These are phyloP conservation scores for Parapristionchus giblindavisi DNA, from an alignment of 2,888 invertebrate genomes.

Conservation along the genomic window DNA sequence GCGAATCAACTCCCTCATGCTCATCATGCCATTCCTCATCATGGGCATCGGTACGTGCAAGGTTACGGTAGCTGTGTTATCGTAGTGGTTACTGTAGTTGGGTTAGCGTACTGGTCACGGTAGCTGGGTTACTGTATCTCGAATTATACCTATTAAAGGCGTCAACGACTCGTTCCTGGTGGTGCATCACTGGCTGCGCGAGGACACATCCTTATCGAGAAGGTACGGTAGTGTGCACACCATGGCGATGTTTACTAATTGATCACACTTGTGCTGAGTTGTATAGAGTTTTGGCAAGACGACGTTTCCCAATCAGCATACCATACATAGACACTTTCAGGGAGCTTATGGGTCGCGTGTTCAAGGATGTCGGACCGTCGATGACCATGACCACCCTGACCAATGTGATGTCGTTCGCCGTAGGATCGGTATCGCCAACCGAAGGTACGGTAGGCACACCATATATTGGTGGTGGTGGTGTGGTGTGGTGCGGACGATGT, in stretches of 20 bases:
- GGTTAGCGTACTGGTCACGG: too few species aligned
- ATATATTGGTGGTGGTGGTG: too few species aligned
- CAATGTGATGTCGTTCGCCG: conserved; percentile 66
- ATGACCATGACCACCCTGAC: conserved; percentile 69
- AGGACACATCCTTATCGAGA: conserved; percentile 40
- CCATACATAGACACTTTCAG: conserved; percentile 14
- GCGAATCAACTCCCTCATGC: conserved; percentile 63
- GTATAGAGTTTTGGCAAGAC: background rate
- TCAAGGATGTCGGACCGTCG: conserved; percentile 64
- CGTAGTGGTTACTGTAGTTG: too few species aligned
- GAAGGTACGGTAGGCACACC: too few species aligned
- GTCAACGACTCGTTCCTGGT: conserved; percentile 68
- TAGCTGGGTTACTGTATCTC: too few species aligned
- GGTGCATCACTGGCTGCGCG: conserved; percentile 60
- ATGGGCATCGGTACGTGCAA: conserved; percentile 60
- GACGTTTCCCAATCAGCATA: background rate
- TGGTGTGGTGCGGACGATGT: too few species aligned
- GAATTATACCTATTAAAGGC: conserved; percentile 42
- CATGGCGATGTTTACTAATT: conserved; percentile 8
- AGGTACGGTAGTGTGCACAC: conserved; percentile 44
- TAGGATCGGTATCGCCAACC: conserved; percentile 66
- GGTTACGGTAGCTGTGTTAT: too few species aligned
- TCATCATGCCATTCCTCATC: conserved; percentile 69
- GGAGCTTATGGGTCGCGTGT: conserved; percentile 20
- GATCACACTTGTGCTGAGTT: background rate